phyloP scores from a whole-genome alignment of 2,797 vertebrate genomes.

The Pipistrellus pygmaeus region DNA sequence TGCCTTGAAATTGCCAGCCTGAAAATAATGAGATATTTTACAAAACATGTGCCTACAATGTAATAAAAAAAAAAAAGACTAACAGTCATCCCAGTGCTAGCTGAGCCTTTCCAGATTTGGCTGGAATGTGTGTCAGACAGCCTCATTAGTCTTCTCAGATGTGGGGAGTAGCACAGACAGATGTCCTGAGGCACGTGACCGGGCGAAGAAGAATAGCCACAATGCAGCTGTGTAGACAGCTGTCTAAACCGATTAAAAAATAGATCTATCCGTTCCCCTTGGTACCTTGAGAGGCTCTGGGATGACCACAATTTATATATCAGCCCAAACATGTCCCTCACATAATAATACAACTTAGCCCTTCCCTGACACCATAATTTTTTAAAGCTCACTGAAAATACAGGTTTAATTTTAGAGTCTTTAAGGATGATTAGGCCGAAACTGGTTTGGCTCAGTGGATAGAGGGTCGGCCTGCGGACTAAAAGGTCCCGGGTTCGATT shows the following conservation, averaged over 20 bases:
- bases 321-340: conserved; percentile 49
- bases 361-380: neutral
- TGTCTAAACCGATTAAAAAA: conserved; percentile 79
- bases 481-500: too few relatives aligned
- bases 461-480: too few relatives aligned
- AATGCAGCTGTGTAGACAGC: conserved; percentile 78
- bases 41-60: conserved; percentile 76
- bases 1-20: neutral
- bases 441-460: too few relatives aligned
- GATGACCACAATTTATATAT: conserved; percentile 69
- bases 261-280: conserved; percentile 73
- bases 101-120: conserved; percentile 69
- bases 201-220: conserved; percentile 76
- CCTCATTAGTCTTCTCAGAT: conserved; percentile 82
- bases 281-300: conserved; percentile 35
- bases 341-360: conserved; percentile 48
- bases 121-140: conserved; percentile 62
- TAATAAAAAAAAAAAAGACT: conserved; percentile 77
- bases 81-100: conserved; percentile 76
- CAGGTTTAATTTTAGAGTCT: neutral
- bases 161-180: conserved; percentile 73
- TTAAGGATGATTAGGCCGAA: neutral
- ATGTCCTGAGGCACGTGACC: conserved; percentile 82
- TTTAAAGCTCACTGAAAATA: conserved; percentile 54
- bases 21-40: conserved; percentile 83